Base-by-base conservation (phyloP, 2,797 vertebrate species). In the Argyrosomus regius region DNA sequence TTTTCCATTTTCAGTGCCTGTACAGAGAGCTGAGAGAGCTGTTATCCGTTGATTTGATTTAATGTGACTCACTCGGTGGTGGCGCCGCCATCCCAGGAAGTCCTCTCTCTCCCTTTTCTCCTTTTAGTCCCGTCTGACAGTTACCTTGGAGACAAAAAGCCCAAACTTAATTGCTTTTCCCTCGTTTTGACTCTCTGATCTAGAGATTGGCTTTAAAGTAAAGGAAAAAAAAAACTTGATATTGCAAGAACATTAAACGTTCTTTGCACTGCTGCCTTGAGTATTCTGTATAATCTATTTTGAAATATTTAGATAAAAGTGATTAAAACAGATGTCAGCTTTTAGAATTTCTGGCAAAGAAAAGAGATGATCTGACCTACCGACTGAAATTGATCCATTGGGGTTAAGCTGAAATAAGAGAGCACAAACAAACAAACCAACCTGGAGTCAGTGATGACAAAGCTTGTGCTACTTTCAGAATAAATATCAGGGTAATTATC, bases 61-160 rank as follows among this genome's bases (percentile, higher is more conserved):
- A 3, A 45, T 31, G 6, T n/a, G 7, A 88, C 92, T 91, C 58
- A 96, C 94, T 72, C 61, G 65, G 13, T 43, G 82, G 70, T 43
- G 82, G 70, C 10, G 96, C 96, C 2, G 97, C 96, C 24, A 93
- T 88, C 58, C 97, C 98, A 61, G 97, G 96, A 77, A 93, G 80
- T 3, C 98, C 98, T 75, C 89, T 92, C 46, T 97, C 96, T 46
- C 98, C 98, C 67, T 97, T 98, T 59, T 98, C 96, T 90, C 98
- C 98, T 94, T 98, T 98, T 2, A 88, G 52, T 50, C 93, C 89
- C 0, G 90, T 91, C 87, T 81, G 86, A 80, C 92, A 93, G 82
- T 88, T 82, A 13, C 91, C 94, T 94, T 77, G 5, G 39, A 79
- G 11, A 83, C 49, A 77, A 41, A 76, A 72, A 41, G 5, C 0